These are phyloP conservation scores for Whitmania pigra DNA, from an alignment of 1,140 invertebrate genomes.

Conservation along the genomic window DNA sequence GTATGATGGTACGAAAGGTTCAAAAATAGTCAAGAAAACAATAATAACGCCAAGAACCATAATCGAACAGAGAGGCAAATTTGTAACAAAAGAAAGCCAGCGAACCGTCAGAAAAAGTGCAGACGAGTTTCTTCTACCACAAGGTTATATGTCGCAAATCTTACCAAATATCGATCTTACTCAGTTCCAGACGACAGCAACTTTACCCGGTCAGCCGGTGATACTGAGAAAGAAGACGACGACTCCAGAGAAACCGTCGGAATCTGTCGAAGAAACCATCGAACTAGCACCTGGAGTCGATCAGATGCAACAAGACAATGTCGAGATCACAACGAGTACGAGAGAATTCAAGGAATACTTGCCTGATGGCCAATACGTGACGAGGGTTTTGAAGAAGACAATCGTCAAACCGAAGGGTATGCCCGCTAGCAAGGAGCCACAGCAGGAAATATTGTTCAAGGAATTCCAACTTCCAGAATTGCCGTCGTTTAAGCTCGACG, in stretches of 20 bases:
- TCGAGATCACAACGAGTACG: not conserved
- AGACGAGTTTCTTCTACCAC: no score
- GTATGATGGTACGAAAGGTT: not conserved
- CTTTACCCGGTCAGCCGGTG: not conserved
- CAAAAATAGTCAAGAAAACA: not conserved
- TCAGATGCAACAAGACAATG: not conserved
- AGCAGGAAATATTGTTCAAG: no score
- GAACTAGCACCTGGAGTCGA: constrained; percentile 6
- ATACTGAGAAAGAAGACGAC: not conserved
- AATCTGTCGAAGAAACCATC: not conserved
- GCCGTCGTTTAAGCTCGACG: not conserved
- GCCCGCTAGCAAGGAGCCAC: not conserved
- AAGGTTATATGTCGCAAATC: no score
- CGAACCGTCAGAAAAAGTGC: no score
- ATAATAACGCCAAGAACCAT: not conserved
- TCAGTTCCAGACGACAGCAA: not conserved
- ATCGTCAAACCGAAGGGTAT: not conserved
- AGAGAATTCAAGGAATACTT: constrained; percentile 1
- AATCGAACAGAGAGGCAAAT: not conserved
- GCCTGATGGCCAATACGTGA: not conserved
- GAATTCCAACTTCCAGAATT: no score
- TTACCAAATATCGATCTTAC: no score
- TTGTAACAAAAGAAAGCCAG: no score
- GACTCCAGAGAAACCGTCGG: not conserved
- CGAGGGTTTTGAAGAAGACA: not conserved